Evolutionary conservation across 2,113 vertebrate species (phyloP).

Genomic region (Poicephalus gulielmi): DNA sequence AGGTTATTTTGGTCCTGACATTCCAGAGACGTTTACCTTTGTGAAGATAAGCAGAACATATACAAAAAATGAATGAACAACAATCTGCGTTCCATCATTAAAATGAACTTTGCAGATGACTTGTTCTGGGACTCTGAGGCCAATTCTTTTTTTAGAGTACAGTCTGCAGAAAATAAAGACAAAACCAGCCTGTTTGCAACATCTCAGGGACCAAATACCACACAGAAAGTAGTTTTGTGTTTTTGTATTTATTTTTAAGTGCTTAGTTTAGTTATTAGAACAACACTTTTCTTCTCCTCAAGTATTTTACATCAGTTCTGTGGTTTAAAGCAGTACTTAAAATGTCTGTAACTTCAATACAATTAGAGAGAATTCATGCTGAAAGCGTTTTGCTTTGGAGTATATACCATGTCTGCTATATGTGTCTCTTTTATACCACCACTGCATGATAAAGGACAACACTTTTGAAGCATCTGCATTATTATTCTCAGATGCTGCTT

Average conservation of each 20-base stretch:
- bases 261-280: constrained; percentile 19
- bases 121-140: constrained; percentile 28
- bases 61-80: background rate
- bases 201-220: constrained; percentile 28
- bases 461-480: background rate
- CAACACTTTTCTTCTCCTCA: background rate
- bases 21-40: constrained; percentile 39
- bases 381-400: background rate
- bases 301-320: background rate
- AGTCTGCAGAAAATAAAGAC: constrained; percentile 58
- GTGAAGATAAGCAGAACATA: constrained; percentile 44
- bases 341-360: background rate
- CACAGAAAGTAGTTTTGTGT: background rate
- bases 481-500: background rate
- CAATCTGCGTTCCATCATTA: background rate
- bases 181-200: constrained; percentile 21
- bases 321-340: background rate
- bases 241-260: background rate
- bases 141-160: constrained; percentile 35
- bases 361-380: background rate
- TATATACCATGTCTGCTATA: background rate
- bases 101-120: constrained; percentile 65
- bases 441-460: background rate
- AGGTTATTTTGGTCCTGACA: constrained; percentile 10
- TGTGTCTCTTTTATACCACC: background rate